Evolutionary conservation across 2,888 invertebrate genomes (phyloP).

Genomic region (Xestia rhomboidea): DNA sequence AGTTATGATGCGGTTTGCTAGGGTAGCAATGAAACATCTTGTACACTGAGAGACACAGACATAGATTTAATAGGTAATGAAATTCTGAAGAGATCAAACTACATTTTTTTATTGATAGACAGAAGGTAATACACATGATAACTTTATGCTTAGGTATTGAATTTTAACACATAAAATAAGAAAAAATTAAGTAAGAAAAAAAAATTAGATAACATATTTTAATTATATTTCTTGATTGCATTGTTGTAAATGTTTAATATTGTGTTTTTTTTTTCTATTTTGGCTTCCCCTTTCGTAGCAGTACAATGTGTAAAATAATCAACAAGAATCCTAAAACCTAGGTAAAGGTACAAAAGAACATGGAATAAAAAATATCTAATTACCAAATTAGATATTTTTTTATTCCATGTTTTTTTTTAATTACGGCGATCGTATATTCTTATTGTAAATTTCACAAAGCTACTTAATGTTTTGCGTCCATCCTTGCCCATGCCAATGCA

Average conservation of each 20-base stretch:
- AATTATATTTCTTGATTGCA: background rate
- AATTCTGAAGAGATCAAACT: background rate
- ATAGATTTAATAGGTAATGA: constrained; percentile 8
- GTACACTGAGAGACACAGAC: background rate
- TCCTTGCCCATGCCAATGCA: background rate
- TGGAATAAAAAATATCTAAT: too few species aligned
- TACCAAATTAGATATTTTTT: background rate
- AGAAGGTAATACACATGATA: background rate
- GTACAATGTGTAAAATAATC: background rate
- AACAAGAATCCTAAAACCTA: background rate
- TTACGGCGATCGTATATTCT: background rate
- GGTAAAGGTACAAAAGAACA: background rate
- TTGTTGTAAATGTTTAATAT: background rate
- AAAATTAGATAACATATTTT: background rate
- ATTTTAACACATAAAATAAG: background rate
- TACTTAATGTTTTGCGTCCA: background rate
- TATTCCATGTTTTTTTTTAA: background rate
- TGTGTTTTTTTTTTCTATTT: background rate
- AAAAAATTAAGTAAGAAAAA: background rate
- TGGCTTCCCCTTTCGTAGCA: background rate
- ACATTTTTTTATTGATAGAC: background rate
- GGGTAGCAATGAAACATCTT: constrained; percentile 29
- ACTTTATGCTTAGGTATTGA: background rate
- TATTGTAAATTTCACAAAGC: background rate
- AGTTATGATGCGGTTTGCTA: background rate